These are phyloP conservation scores for Prosopocoilus inquinatus DNA, from an alignment of 2,888 invertebrate genomes.

Conservation along the genomic window DNA sequence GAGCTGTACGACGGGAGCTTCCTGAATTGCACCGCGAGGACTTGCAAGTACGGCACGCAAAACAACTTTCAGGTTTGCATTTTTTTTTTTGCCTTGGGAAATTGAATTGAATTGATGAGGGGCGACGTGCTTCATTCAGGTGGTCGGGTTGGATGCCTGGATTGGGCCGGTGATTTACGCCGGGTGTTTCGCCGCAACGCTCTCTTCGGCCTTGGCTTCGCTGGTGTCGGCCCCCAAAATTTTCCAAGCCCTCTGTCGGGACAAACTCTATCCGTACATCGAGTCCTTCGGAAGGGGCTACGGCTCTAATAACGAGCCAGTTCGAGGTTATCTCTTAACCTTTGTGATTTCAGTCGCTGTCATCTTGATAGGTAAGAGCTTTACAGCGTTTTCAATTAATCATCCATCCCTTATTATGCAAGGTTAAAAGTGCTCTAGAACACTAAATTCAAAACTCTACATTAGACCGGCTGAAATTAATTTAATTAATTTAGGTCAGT, in stretches of 20 bases:
- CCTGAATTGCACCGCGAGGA: conserved; percentile 39
- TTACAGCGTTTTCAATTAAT: too few species aligned
- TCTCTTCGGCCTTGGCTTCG: conserved; percentile 94
- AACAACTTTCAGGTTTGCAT: conserved; percentile 71
- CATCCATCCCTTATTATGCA: too few species aligned
- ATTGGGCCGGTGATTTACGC: conserved; percentile 94
- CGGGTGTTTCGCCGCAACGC: conserved; percentile 94
- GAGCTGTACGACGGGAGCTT: conserved; percentile 60
- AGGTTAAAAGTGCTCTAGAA: too few species aligned
- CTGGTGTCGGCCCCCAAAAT: conserved; percentile 95
- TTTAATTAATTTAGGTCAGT: conserved; percentile 60
- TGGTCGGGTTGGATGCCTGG: conserved; percentile 77
- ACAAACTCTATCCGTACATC: conserved; percentile 89
- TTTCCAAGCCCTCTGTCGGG: conserved; percentile 91
- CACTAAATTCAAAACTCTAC: too few species aligned
- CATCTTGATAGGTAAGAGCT: conserved; percentile 81
- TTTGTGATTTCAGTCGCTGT: conserved; percentile 85
- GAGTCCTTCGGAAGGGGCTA: conserved; percentile 87
- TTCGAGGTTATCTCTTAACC: conserved; percentile 89
- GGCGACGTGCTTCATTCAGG: too few species aligned
- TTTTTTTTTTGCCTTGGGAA: background rate
- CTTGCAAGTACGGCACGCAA: conserved; percentile 70
- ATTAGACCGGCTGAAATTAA: background rate
- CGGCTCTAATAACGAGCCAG: conserved; percentile 78
- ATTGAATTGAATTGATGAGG: too few species aligned